Base-by-base conservation (phyloP, 1,140 invertebrate genomes). In the Zeugodacus cucurbitae region DNA sequence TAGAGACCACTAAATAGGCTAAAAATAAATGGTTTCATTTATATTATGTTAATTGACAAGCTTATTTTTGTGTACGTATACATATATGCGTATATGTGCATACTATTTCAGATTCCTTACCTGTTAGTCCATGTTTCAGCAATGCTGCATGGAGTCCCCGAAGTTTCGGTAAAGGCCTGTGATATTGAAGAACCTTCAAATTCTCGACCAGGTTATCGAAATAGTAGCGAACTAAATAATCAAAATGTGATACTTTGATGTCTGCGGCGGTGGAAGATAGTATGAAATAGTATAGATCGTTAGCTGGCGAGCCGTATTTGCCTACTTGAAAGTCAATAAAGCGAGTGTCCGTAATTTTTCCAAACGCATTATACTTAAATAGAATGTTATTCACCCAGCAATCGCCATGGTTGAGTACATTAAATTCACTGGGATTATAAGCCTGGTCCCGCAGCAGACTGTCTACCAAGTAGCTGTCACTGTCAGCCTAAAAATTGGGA, bases 381-480 rank as follows among this genome's bases (percentile, higher is more conserved):
- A 96, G 91, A 90, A 96, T 95, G 88, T 96, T 96, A 89, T 95
- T 96, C 1, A 94, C 91, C 95, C 96, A 96, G 17, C 94, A 94
- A 90, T 96, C 96, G 20, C 96, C 96, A 88, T 96, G 96, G 89
- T 95, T 95, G 7, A 96, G 92, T 8, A 96, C 95, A 88, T 95
- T 94, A 88, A 96, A 95, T 57, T 95, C 94, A 44, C 94, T 93
- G 14, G 93, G 88, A 44, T 95, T 88, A 67, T 89, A 78, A 54
- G 89, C 89, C 32, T 91, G 91, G 89, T 91, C 91, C 86, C 92
- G 89, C 10, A 93, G 86, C 32, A 92, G 87, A 2, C 91, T 90
- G 90, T 93, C 92, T 7, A 93, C 91, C 58, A 93, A 86, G 78
- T 91, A 91, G 8, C 91, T 89, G 74, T 93, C 91, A 78, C 90